These are phyloP conservation scores for Akabosia matsudoensis DNA, from an alignment of 1,140 invertebrate genomes.

Conservation along the genomic window DNA sequence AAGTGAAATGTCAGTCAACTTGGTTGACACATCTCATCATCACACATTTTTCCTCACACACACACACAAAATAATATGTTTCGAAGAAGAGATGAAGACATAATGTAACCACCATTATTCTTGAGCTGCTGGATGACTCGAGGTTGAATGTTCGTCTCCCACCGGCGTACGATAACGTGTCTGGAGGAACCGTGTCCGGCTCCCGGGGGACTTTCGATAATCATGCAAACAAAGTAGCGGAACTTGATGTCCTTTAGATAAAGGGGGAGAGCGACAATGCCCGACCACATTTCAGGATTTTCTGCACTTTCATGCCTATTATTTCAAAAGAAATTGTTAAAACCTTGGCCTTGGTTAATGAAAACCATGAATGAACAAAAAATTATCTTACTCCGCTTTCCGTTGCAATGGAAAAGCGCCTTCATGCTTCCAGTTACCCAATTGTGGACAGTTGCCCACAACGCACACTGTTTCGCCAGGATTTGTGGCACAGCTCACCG, in stretches of 20 bases:
- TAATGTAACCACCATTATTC: conserved; percentile 15
- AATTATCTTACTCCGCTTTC: conserved; percentile 37
- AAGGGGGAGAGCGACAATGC: conserved; percentile 57
- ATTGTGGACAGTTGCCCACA: conserved; percentile 54
- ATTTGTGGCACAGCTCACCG: conserved; percentile 51
- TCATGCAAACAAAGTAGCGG: conserved; percentile 71
- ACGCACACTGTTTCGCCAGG: conserved; percentile 55
- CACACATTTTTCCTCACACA: not conserved
- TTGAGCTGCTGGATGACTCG: conserved; percentile 54
- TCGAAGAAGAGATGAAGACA: not conserved
- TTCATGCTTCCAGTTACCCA: conserved; percentile 57
- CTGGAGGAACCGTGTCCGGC: no score
- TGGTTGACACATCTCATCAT: not conserved
- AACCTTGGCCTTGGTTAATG: no score
- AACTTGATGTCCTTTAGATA: conserved; percentile 64
- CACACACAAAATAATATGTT: not conserved
- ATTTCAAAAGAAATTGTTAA: no score
- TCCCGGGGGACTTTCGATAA: conserved; percentile 54
- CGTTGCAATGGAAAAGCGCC: conserved; percentile 48
- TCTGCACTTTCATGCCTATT: conserved; percentile 12
- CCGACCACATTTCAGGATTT: conserved; percentile 49
- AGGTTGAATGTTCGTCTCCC: conserved; percentile 78
- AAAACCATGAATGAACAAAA: no score
- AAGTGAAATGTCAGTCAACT: not conserved
- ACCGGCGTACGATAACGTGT: conserved; percentile 72